Base-by-base conservation (phyloP, 2,113 vertebrate species). In the Athene cunicularia region DNA sequence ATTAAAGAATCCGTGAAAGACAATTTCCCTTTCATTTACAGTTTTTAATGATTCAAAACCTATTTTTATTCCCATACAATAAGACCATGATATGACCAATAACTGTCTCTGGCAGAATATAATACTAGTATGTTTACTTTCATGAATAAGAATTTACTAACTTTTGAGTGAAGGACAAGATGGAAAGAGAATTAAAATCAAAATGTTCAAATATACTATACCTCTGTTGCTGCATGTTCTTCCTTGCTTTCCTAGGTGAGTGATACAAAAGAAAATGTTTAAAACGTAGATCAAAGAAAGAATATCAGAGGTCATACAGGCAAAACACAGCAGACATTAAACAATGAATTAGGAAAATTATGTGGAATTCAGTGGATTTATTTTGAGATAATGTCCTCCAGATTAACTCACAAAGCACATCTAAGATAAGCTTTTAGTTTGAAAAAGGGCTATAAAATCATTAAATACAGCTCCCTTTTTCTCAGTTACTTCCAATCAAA, bases 211-310 rank as follows among this genome's bases (percentile, higher is more conserved):
- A 52, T 85, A 70, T 91, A 96, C 90, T 80, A 30, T 95, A 97
- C 94, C 95, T 26, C 95, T 95, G 91, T 33, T 80, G n/a, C 87
- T 80, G 47, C 68, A 30, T 93, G 55, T 24, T 95, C 97, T 95
- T 95, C 94, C 43, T 93, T 58, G 39, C 11, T 70, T 88, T 96
- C 96, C 97, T 97, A 45, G 6, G 49, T 14, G 39, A 82, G 35
- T 90, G 52, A 90, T 11, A 59, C 5, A 82, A 93, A 95, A 91
- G 8, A n/a, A 89, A 74, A 62, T 14, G 20, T 63, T 94, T 27
- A 84, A 92, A 79, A 89, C 30, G n/a, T 3, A 79, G 28, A 76
- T 43, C 15, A 58, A 66, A 76, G 56, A 77, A 81, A 85, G 37
- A 86, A 43, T 60, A 60, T 58, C 39, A 83, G 32, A 66, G 37